phyloP scores from a whole-genome alignment of 2,888 invertebrate species.

The Neoscelio sp. region DNA sequence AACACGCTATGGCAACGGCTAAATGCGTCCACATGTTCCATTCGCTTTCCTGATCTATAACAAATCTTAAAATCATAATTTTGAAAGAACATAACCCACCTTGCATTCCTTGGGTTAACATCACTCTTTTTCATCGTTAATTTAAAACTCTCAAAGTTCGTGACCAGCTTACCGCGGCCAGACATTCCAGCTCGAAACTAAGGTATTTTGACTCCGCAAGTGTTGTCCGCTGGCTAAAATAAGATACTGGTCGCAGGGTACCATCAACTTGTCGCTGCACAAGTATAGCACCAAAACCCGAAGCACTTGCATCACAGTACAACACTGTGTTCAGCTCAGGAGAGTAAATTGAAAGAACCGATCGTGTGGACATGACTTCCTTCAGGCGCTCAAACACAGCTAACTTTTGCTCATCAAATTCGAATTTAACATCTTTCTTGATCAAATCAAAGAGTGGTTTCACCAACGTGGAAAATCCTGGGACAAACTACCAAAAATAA shows the following conservation, averaged over 20 bases:
- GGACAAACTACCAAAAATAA: slow-evolving; percentile 65
- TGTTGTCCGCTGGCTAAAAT: slow-evolving; percentile 73
- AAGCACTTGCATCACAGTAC: slow-evolving; percentile 69
- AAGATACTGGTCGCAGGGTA: slow-evolving; percentile 41
- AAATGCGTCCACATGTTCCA: slow-evolving; percentile 64
- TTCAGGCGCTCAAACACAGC: slow-evolving; percentile 56
- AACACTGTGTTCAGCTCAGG: slow-evolving; percentile 62
- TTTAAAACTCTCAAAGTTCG: slow-evolving; percentile 72
- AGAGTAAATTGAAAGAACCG: slow-evolving; percentile 62
- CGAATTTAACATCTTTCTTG: slow-evolving; percentile 46
- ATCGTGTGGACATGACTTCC: slow-evolving; percentile 23
- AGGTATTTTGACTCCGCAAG: too few species aligned
- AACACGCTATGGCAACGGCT: slow-evolving; percentile 58
- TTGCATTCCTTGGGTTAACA: slow-evolving; percentile 63
- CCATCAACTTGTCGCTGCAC: slow-evolving; percentile 63
- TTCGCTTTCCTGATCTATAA: slow-evolving; percentile 57
- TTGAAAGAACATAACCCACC: slow-evolving; percentile 65
- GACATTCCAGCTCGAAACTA: slow-evolving; percentile 73
- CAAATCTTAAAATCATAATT: slow-evolving; percentile 57
- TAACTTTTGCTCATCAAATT: slow-evolving; percentile 52
- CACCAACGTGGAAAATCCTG: slow-evolving; percentile 51
- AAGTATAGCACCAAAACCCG: slow-evolving; percentile 63
- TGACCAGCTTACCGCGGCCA: slow-evolving; percentile 73
- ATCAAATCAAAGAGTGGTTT: slow-evolving; percentile 66
- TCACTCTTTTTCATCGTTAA: slow-evolving; percentile 64